These are phyloP conservation scores for Siniperca obscura DNA, from an alignment of 2,797 vertebrate genomes.

Conservation along the genomic window DNA sequence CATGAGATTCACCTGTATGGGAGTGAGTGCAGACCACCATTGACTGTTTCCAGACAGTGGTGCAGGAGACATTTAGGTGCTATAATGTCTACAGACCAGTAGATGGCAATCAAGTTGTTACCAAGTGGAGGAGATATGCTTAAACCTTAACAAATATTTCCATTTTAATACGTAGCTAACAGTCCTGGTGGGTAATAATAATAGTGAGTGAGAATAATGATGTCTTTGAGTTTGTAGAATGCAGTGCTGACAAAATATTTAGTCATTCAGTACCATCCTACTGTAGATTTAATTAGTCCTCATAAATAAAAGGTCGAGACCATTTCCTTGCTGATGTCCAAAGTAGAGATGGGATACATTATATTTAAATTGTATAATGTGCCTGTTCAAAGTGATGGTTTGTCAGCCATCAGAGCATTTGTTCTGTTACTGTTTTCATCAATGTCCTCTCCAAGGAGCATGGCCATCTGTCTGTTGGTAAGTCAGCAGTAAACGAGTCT, in stretches of 20 bases:
- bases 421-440: conserved; percentile 27
- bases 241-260: background rate
- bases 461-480: conserved; percentile 43
- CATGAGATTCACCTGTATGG: background rate
- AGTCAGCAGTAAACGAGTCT: conserved; percentile 32
- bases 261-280: background rate
- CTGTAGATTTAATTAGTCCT: background rate
- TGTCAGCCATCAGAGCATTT: conserved; percentile 26
- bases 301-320: background rate
- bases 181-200: background rate
- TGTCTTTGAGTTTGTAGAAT: conserved; percentile 9
- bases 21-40: conserved; percentile 2
- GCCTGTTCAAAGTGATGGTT: background rate
- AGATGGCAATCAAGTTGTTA: conserved; percentile 56
- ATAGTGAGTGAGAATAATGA: background rate
- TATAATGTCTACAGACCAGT: conserved; percentile 43
- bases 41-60: background rate
- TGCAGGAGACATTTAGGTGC: conserved; percentile 20
- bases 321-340: background rate
- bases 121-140: background rate
- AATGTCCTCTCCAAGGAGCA: background rate
- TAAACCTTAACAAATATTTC: background rate
- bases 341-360: background rate
- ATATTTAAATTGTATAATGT: background rate
- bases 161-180: background rate